phyloP scores from a whole-genome alignment of 2,797 vertebrate genomes.

The Hydrophis major region DNA sequence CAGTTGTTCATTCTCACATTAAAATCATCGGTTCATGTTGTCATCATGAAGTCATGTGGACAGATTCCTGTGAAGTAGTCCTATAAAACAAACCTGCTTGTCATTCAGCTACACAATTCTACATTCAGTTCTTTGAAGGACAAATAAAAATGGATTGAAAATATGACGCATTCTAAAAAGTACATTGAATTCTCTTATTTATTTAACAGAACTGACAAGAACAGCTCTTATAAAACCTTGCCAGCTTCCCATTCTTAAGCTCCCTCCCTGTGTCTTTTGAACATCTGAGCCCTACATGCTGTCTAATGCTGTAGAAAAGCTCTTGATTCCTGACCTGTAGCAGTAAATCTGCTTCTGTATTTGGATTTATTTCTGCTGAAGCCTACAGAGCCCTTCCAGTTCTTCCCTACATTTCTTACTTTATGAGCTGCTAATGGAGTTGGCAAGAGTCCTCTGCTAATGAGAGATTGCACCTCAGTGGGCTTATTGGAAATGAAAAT shows the following conservation, averaged over 20 bases:
- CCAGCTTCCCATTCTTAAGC: not conserved
- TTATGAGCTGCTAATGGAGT: slow-evolving; percentile 28
- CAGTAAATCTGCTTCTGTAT: slow-evolving; percentile 34
- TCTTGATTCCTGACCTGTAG: slow-evolving; percentile 52
- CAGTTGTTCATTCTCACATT: not conserved
- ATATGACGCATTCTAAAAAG: not conserved
- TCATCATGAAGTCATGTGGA: not conserved
- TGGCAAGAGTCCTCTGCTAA: slow-evolving; percentile 39
- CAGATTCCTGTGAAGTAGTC: not conserved
- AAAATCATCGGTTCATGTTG: not conserved
- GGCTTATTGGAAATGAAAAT: slow-evolving; percentile 41
- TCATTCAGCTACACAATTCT: slow-evolving; percentile 11
- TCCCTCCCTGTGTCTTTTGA: not conserved
- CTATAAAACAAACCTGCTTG: not conserved
- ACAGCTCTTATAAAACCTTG: slow-evolving; percentile 9
- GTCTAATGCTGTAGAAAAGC: slow-evolving; percentile 25
- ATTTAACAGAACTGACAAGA: slow-evolving; percentile 3
- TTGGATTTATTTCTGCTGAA: slow-evolving; percentile 47
- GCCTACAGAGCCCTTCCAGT: slow-evolving; percentile 27
- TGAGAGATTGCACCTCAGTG: slow-evolving; percentile 40
- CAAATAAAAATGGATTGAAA: slow-evolving; percentile 2
- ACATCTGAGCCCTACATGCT: slow-evolving; percentile 15
- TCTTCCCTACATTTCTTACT: slow-evolving; percentile 39
- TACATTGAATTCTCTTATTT: slow-evolving; percentile 1
- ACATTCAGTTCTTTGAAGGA: not conserved